These are phyloP conservation scores for Spodoptera picta DNA, from an alignment of 2,888 invertebrate species.

Conservation along the genomic window DNA sequence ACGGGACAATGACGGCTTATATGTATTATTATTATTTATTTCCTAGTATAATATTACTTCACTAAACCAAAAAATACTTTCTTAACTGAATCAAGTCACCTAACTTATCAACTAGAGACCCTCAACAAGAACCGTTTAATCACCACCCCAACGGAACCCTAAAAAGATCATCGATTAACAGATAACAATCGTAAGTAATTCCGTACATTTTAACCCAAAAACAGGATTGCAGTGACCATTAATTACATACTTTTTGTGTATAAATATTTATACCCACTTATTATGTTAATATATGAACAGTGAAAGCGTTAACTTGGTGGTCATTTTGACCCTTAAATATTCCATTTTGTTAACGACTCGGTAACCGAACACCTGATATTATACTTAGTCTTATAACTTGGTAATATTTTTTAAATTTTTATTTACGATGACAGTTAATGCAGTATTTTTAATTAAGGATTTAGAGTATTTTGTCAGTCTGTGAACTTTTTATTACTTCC, in stretches of 20 bases:
- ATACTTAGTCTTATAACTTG: slow-evolving; percentile 17
- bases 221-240: slow-evolving; percentile 70
- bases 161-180: slow-evolving; percentile 68
- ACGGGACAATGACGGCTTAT: too few relatives aligned
- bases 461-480: slow-evolving; percentile 22
- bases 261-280: slow-evolving; percentile 66
- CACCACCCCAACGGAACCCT: slow-evolving; percentile 61
- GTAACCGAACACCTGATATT: slow-evolving; percentile 23
- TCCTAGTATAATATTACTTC: too few relatives aligned
- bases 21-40: too few relatives aligned
- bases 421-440: slow-evolving; percentile 51
- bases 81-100: too few relatives aligned
- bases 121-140: slow-evolving; percentile 48
- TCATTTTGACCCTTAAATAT: slow-evolving; percentile 46
- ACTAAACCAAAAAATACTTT: too few relatives aligned
- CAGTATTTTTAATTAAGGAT: slow-evolving; percentile 50
- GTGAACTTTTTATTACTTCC: slow-evolving; percentile 22
- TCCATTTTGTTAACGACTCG: slow-evolving; percentile 41
- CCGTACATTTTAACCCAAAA: slow-evolving; percentile 71
- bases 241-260: slow-evolving; percentile 68
- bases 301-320: slow-evolving; percentile 79
- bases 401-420: slow-evolving; percentile 29
- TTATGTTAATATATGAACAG: slow-evolving; percentile 81
- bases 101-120: too few relatives aligned
- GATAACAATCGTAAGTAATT: slow-evolving; percentile 71